A percentile compares a stretch with the other conserved stretches of the same genome.
Evolutionary conservation across 2,797 vertebrate genomes (phyloP).

Genomic region (Gadopsis marmoratus): DNA sequence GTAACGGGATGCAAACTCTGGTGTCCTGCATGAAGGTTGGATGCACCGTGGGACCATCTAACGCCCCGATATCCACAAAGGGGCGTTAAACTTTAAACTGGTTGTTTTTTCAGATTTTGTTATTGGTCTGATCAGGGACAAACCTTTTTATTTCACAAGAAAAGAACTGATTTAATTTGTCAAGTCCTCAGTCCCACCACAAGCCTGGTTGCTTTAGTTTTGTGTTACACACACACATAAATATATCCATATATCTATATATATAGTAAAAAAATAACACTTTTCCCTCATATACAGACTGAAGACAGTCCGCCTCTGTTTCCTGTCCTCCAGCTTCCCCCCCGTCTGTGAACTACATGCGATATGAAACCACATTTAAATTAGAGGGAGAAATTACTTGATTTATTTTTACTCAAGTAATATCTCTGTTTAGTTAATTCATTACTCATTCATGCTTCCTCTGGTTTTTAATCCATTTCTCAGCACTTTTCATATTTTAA

Average conservation of each 20-base stretch:
- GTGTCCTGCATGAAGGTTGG: not conserved
- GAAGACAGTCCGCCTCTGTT: too few species aligned
- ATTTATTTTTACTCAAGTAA: constrained; percentile 29
- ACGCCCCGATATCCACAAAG: not conserved
- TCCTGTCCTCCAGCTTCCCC: too few species aligned
- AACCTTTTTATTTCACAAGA: not conserved
- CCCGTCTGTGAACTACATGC: not conserved
- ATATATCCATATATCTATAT: too few species aligned
- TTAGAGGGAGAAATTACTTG: not conserved
- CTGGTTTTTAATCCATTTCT: constrained; percentile 37
- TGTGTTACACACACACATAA: too few species aligned
- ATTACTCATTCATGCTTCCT: constrained; percentile 44
- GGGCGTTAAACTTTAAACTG: not conserved
- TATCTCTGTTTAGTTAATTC: constrained; percentile 31
- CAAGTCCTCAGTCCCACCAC: not conserved
- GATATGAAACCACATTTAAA: constrained; percentile 16
- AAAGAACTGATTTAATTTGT: not conserved
- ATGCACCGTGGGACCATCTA: not conserved
- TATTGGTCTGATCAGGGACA: not conserved
- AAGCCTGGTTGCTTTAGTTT: not conserved
- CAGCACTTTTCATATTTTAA: constrained; percentile 39
- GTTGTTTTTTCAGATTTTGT: not conserved
- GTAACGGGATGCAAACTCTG: too few species aligned
- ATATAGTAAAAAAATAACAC: too few species aligned
- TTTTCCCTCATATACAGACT: too few species aligned